These are phyloP conservation scores for Myotis vivesi DNA, from an alignment of 2,797 vertebrate species.

Conservation along the genomic window DNA sequence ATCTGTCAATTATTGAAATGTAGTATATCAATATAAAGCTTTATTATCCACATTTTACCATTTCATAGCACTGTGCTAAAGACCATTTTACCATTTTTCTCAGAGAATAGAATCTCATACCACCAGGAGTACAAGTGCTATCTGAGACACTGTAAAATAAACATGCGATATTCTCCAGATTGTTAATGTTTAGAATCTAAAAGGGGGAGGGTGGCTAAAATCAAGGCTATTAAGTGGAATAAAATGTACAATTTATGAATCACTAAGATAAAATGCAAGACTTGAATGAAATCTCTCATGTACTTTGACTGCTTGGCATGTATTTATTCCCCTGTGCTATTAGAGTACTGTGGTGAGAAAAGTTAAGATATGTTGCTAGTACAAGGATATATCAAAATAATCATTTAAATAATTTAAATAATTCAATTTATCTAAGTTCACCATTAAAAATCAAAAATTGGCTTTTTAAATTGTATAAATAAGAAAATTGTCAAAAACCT, in stretches of 20 bases:
- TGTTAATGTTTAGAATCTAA: constrained; percentile 20
- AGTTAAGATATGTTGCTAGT: not conserved
- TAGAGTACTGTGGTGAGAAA: not conserved
- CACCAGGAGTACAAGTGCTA: not conserved
- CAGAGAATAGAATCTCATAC: not conserved
- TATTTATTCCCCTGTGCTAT: not conserved
- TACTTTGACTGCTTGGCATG: not conserved
- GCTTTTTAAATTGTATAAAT: not conserved
- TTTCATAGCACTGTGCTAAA: constrained; percentile 7
- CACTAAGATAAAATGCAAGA: not conserved
- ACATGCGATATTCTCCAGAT: not conserved
- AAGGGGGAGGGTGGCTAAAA: not conserved
- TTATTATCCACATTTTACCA: not conserved
- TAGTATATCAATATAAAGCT: not conserved
- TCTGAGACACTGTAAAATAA: not conserved
- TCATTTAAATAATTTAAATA: constrained; percentile 22
- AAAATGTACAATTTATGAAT: not conserved
- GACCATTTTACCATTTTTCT: not conserved
- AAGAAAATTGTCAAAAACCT: not conserved
- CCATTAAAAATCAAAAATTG: not conserved
- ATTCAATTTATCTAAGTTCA: not conserved
- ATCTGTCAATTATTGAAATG: not conserved
- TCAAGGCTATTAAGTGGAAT: not conserved
- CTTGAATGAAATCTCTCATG: not conserved
- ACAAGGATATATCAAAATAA: not conserved